Percentiles rank a stretch among this genome's conserved stretches.
phyloP scores from a whole-genome alignment of 1,140 invertebrate genomes.

The Cherax destructor region DNA sequence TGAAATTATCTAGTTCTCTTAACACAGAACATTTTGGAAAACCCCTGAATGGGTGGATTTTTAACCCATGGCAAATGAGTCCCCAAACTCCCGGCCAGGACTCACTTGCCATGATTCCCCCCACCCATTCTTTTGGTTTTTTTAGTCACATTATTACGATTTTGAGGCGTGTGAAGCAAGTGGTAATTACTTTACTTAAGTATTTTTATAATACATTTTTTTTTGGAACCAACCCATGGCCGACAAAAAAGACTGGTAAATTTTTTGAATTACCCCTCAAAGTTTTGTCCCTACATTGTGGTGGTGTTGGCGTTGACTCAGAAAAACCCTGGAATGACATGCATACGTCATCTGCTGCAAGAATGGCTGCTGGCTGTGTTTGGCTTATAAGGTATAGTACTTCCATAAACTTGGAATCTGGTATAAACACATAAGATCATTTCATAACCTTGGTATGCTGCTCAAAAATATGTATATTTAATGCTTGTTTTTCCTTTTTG shows the following conservation, averaged over 20 bases:
- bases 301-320: constrained; percentile 97
- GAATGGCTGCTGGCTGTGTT: constrained; percentile 95
- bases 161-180: too few relatives aligned
- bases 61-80: too few relatives aligned
- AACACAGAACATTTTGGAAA: too few relatives aligned
- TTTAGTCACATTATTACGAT: too few relatives aligned
- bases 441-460: neutral
- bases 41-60: too few relatives aligned
- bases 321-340: constrained; percentile 99
- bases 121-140: too few relatives aligned
- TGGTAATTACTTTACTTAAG: too few relatives aligned
- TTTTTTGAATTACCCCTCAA: constrained; percentile 85
- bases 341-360: constrained; percentile 93
- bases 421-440: neutral
- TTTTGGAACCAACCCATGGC: constrained; percentile 87
- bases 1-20: too few relatives aligned
- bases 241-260: constrained; percentile 88
- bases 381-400: constrained; percentile 83
- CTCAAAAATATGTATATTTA: neutral
- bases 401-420: neutral
- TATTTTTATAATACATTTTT: constrained; percentile 38
- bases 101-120: too few relatives aligned
- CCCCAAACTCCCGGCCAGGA: too few relatives aligned
- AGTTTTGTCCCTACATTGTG: constrained; percentile 94
- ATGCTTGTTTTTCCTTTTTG: neutral